Evolutionary conservation across 1,140 invertebrate species (phyloP), one percentile per base, ranked within the genome.

Genomic region (Medauroidea extradentata): DNA sequence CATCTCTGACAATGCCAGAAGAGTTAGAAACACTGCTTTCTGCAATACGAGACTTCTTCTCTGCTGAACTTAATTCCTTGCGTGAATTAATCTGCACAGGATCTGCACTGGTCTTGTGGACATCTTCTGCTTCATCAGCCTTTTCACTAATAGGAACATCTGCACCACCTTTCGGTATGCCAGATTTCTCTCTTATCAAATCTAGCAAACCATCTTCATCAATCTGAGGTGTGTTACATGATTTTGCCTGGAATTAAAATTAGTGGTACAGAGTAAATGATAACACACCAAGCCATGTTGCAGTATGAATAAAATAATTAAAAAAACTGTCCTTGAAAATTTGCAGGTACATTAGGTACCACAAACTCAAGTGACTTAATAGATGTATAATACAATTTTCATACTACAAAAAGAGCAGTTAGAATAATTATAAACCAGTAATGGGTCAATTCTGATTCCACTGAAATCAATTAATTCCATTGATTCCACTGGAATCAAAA

Each of bases 161-260:
- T 25, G 23, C 48, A 7, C 8, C n/a, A 9, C 48, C 27, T 23
- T 50, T 50, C 21, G 63, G 51, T 60, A 65, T 62, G 34, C 72
- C 74, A 0, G 83, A 80, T 65, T 75, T 80, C 44, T 79, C 82
- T 27, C 81, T 75, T 56, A 96, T 90, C 66, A 96, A 74, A 65
- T 93, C 81, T 13, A 96, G 76, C 5, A 96, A 81, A 21, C 86
- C 88, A 78, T 96, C 91, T 78, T 96, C 93, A 65, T 81, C 83
- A 42, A 95, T 78, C 61, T 87, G 79, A 69, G 83, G 84, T 9
- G 89, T 87, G 13, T 82, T 81, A 18, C 88, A 75, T 65, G 81
- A 82, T 65, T 83, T 73, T 3, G 90, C 90, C 77, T 80, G 63
- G 63, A 34, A 11, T 34, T 34, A 11, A 34, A 34, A 34, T 34